phyloP scores from a whole-genome alignment of 2,888 invertebrate species.

The Sinelater perroti region DNA sequence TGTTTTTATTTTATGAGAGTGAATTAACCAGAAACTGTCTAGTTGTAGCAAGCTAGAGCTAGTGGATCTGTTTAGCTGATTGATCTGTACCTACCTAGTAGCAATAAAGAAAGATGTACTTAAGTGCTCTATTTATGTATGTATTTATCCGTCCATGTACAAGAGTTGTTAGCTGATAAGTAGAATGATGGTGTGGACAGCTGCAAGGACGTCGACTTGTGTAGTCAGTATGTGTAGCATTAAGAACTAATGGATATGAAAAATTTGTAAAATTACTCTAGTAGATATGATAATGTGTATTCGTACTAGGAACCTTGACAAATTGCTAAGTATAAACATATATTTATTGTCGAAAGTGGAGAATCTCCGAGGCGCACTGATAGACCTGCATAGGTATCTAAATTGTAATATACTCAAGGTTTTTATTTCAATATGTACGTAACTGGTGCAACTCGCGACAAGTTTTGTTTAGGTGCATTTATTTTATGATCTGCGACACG shows the following conservation, averaged over 20 bases:
- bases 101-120: constrained; percentile 21
- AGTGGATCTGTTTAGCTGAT: background rate
- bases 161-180: constrained; percentile 12
- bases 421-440: background rate
- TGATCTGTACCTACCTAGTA: constrained; percentile 9
- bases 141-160: constrained; percentile 25
- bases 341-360: constrained; percentile 16
- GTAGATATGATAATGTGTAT: constrained; percentile 7
- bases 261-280: constrained; percentile 13
- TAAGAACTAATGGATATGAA: constrained; percentile 4
- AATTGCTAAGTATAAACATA: constrained; percentile 1
- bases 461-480: constrained; percentile 5
- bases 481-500: background rate
- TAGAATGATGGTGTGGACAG: constrained; percentile 2
- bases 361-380: no score
- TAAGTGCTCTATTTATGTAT: constrained; percentile 23
- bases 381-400: background rate
- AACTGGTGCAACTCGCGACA: background rate
- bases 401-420: background rate
- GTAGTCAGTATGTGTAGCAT: background rate
- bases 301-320: constrained; percentile 5
- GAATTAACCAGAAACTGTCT: background rate
- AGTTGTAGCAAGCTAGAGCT: no score
- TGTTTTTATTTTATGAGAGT: constrained; percentile 1
- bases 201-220: no score